These are phyloP conservation scores for Paedocypris micromegethes DNA, from an alignment of 2,797 vertebrate species.

Conservation along the genomic window DNA sequence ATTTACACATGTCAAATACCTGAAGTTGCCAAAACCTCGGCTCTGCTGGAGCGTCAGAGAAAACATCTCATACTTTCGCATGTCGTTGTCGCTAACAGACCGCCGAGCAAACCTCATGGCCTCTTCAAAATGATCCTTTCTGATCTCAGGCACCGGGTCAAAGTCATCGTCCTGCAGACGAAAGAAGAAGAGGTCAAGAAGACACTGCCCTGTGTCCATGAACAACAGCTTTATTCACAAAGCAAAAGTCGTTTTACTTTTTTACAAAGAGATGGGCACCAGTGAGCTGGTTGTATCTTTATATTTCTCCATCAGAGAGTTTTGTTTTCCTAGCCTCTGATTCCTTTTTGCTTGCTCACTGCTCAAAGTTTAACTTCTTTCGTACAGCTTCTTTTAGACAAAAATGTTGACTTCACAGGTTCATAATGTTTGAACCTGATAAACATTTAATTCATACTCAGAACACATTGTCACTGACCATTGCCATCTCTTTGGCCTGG, in stretches of 20 bases:
- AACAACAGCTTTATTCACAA: no score
- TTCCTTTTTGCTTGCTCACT: no score
- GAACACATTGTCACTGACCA: conserved; percentile 64
- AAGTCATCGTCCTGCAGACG: conserved; percentile 64
- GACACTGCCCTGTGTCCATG: no score
- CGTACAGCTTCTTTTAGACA: no score
- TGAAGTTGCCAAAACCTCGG: conserved; percentile 97
- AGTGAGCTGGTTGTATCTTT: no score
- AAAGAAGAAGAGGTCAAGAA: background rate
- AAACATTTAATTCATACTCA: conserved; percentile 44
- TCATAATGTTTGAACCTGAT: no score
- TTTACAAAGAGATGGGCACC: no score
- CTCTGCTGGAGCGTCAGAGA: conserved; percentile 98
- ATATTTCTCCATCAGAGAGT: no score
- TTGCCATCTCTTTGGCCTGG: conserved; percentile 59
- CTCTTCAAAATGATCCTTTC: conserved; percentile 69
- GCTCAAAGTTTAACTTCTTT: no score
- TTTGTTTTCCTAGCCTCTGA: no score
- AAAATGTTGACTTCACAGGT: no score
- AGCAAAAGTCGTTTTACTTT: no score
- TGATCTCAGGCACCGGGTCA: conserved; percentile 75
- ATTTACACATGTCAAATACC: conserved; percentile 59
- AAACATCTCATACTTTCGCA: conserved; percentile 99
- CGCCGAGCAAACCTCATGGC: conserved; percentile 97
- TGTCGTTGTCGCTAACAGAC: conserved; percentile 98